A percentile compares a stretch with the other conserved stretches of the same genome.
These are phyloP conservation scores for Chaenodraco wilsoni DNA, from an alignment of 2,797 vertebrate genomes.

Conservation along the genomic window DNA sequence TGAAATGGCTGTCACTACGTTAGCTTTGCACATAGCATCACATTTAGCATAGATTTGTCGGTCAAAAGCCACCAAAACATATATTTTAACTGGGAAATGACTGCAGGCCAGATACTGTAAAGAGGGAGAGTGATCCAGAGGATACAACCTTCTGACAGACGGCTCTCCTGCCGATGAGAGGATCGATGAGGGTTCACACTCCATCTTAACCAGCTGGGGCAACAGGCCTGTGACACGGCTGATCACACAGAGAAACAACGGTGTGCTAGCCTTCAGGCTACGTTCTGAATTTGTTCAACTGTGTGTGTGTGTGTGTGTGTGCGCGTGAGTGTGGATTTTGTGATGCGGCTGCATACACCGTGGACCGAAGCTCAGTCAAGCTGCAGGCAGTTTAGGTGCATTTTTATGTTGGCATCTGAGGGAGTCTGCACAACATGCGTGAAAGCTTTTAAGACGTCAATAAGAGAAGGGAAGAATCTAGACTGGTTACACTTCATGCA, in stretches of 20 bases:
- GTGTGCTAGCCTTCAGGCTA: conserved; percentile 47
- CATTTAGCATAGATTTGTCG: neutral
- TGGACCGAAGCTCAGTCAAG: conserved; percentile 1
- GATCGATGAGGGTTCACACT: conserved; percentile 72
- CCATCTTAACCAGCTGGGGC: conserved; percentile 54
- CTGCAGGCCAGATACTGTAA: conserved; percentile 30
- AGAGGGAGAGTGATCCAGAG: conserved; percentile 58
- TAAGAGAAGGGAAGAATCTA: neutral
- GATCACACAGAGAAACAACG: conserved; percentile 50
- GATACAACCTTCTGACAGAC: conserved; percentile 74
- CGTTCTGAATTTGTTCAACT: conserved; percentile 19
- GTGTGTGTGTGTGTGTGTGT: conserved; percentile 5
- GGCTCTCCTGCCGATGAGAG: conserved; percentile 60
- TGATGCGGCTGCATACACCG: neutral
- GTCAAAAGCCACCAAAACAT: neutral
- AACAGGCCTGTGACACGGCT: conserved; percentile 52
- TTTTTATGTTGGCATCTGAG: neutral
- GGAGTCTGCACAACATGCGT: neutral
- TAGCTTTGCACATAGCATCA: neutral
- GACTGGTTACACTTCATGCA: neutral
- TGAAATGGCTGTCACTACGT: neutral
- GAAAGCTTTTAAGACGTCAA: neutral
- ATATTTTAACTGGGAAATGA: neutral
- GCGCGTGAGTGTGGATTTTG: conserved; percentile 3
- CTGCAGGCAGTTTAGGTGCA: neutral